A percentile compares a stretch with the other conserved stretches of the same genome.
Evolutionary conservation across 1,140 invertebrate species (phyloP).

Genomic region (Lerema accius): DNA sequence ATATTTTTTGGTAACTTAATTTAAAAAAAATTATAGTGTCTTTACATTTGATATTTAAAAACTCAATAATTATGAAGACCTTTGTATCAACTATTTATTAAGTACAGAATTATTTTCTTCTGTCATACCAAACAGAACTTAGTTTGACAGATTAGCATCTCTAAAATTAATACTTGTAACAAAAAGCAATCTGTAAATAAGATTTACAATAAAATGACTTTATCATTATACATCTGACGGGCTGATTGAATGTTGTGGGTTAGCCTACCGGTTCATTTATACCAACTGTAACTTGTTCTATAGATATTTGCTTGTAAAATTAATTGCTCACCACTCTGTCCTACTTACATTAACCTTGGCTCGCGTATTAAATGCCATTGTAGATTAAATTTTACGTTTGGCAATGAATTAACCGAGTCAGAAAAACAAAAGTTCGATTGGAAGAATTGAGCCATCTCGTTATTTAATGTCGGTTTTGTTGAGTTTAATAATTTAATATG

Average conservation of each 20-base stretch:
- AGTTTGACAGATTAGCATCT: slow-evolving; percentile 6
- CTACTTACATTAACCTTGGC: slow-evolving; percentile 53
- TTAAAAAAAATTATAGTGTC: no score
- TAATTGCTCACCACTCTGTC: slow-evolving; percentile 46
- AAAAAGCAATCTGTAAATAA: slow-evolving; percentile 8
- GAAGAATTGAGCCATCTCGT: no score
- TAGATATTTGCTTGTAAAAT: slow-evolving; percentile 38
- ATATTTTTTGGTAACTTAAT: no score
- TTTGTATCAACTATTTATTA: no score
- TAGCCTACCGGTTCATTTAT: slow-evolving; percentile 32
- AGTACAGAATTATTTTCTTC: no score
- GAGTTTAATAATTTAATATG: no score
- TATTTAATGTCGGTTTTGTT: no score
- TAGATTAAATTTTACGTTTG: slow-evolving; percentile 39
- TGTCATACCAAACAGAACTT: background rate
- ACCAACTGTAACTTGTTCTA: slow-evolving; percentile 45
- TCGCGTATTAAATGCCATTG: slow-evolving; percentile 41
- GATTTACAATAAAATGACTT: slow-evolving; percentile 31
- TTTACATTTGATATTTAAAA: no score
- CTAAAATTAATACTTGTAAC: slow-evolving; percentile 6
- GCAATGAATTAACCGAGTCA: slow-evolving; percentile 33
- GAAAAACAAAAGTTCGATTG: no score
- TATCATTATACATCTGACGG: slow-evolving; percentile 33
- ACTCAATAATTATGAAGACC: no score
- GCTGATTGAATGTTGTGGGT: slow-evolving; percentile 44